Percentiles rank a stretch among this genome's conserved stretches.
These are phyloP conservation scores for Callopanchax toddi DNA, from an alignment of 2,113 vertebrate species.

Conservation along the genomic window DNA sequence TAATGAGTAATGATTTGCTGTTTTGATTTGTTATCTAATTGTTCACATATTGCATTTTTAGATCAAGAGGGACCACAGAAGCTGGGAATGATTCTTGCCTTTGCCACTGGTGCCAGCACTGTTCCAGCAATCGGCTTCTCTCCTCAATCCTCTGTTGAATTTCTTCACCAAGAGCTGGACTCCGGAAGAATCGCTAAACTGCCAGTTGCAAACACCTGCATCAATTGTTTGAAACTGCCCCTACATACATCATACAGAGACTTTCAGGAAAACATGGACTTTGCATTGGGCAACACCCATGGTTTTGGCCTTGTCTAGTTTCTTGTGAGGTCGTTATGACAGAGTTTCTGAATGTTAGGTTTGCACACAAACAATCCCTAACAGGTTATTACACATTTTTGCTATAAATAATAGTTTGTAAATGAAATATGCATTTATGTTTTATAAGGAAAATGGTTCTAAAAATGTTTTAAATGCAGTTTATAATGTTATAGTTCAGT, in stretches of 20 bases:
- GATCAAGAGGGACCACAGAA: background rate
- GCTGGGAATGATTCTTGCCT: background rate
- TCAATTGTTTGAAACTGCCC: slow-evolving; percentile 1
- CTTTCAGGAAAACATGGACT: background rate
- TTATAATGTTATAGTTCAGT: too few species aligned
- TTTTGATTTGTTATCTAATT: background rate
- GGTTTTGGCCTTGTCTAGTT: slow-evolving; percentile 1
- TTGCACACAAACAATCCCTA: too few species aligned
- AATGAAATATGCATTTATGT: too few species aligned
- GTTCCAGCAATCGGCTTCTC: slow-evolving; percentile 20
- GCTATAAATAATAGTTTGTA: too few species aligned
- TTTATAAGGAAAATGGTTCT: too few species aligned
- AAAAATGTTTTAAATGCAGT: too few species aligned
- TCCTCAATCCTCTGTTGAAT: slow-evolving; percentile 5
- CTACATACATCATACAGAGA: background rate
- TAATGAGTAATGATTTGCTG: background rate
- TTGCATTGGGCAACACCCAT: background rate
- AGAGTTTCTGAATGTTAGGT: too few species aligned
- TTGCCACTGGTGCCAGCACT: background rate
- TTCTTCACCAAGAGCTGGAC: background rate
- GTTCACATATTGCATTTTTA: background rate
- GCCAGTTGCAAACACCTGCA: slow-evolving; percentile 8
- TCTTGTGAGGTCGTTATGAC: too few species aligned
- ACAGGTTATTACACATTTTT: too few species aligned
- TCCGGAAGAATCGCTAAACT: background rate